Conservation (phyloP, 2,888 invertebrate genomes). For the Lasioglossum zephyrum region DNA sequence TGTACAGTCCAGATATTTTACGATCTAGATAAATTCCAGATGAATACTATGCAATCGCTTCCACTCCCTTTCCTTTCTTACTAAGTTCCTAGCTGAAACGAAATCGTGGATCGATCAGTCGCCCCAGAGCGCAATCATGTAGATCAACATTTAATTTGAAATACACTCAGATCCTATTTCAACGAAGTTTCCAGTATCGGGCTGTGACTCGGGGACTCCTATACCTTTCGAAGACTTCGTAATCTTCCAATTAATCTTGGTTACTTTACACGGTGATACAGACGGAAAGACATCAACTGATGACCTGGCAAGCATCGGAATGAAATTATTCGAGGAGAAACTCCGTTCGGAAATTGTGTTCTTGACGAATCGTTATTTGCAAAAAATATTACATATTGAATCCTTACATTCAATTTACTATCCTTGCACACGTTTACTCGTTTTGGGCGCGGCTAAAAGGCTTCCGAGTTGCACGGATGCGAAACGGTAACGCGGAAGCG, state of each 20-base stretch:
- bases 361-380: background rate
- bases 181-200: background rate
- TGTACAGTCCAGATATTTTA: background rate
- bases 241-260: constrained; percentile 42
- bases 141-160: constrained; percentile 38
- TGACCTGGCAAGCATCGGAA: background rate
- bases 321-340: background rate
- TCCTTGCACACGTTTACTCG: background rate
- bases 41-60: background rate
- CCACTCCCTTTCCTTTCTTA: background rate
- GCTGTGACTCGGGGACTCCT: background rate
- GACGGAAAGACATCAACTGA: background rate
- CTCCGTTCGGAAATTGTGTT: background rate
- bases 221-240: constrained; percentile 15
- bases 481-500: constrained; percentile 2
- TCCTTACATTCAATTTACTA: background rate
- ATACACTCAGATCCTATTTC: constrained; percentile 18
- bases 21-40: background rate
- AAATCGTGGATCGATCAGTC: constrained; percentile 18
- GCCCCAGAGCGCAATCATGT: constrained; percentile 32
- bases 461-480: constrained; percentile 23
- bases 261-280: background rate
- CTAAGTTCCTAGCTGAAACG: background rate
- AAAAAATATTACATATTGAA: background rate
- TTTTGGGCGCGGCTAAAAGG: constrained; percentile 26